A percentile compares a stretch with the other conserved stretches of the same genome.
Evolutionary conservation across 2,797 vertebrate genomes (phyloP).

Genomic region (Poecilia gillii): DNA sequence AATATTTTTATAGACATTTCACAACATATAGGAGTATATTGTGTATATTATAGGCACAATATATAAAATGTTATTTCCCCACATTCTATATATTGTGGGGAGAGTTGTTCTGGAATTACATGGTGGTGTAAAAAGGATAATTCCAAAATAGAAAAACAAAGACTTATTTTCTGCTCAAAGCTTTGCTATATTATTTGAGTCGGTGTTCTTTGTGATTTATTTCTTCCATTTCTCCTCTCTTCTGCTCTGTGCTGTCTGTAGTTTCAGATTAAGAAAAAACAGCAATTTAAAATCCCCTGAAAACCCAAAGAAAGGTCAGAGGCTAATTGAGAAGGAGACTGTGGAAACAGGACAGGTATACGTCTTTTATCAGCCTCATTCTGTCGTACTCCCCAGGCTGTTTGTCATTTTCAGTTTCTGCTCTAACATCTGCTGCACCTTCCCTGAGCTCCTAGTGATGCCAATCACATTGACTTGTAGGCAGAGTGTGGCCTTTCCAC

Average conservation of each 20-base stretch:
- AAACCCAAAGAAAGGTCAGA: slow-evolving; percentile 81
- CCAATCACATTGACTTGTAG: not conserved
- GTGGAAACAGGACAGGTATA: slow-evolving; percentile 86
- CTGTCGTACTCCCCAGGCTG: not conserved
- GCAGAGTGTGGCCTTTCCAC: not conserved
- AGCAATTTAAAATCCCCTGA: slow-evolving; percentile 36
- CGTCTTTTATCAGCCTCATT: not conserved
- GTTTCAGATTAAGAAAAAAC: slow-evolving; percentile 69
- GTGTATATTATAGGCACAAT: no score
- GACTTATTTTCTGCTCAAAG: not conserved
- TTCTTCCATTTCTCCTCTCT: not conserved
- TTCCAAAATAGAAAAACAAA: not conserved
- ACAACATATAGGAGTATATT: no score
- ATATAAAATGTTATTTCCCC: no score
- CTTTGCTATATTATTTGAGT: not conserved
- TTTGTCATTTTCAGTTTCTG: not conserved
- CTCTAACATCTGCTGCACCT: not conserved
- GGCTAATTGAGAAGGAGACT: slow-evolving; percentile 90
- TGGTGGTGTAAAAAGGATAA: not conserved
- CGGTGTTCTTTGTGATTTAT: not conserved
- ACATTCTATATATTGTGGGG: not conserved
- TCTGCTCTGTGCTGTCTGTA: slow-evolving; percentile 29
- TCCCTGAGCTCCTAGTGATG: not conserved
- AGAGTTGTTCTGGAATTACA: not conserved
- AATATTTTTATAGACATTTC: not conserved